phyloP scores from a whole-genome alignment of 2,113 vertebrate species.

The Boleophthalmus pectinirostris region DNA sequence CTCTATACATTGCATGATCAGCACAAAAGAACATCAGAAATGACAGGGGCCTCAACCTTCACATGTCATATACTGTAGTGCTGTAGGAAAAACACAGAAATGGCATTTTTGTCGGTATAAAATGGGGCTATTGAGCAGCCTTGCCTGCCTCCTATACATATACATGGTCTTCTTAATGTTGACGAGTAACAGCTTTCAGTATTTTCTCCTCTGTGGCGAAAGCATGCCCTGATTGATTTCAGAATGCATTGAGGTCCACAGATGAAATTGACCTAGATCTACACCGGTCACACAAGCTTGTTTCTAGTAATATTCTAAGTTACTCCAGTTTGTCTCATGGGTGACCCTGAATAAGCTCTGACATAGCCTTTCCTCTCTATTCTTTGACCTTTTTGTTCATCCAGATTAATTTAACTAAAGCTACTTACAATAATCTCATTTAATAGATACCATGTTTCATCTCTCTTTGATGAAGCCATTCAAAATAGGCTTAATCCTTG shows the following conservation, averaged over 20 bases:
- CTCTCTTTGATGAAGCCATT: slow-evolving; percentile 49
- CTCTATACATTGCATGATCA: not conserved
- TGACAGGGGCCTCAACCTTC: not conserved
- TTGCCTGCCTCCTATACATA: not conserved
- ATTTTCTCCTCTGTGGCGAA: not conserved
- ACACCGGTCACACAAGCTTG: not conserved
- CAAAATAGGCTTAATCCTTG: slow-evolving; percentile 51
- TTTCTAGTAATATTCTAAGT: slow-evolving; percentile 12
- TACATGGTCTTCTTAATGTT: not conserved
- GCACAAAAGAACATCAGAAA: not conserved
- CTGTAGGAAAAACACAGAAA: not conserved
- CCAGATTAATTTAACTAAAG: slow-evolving; percentile 63
- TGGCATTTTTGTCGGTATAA: not conserved
- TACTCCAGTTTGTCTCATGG: slow-evolving; percentile 7
- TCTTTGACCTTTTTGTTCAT: slow-evolving; percentile 35
- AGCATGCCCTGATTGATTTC: not conserved
- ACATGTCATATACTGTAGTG: not conserved
- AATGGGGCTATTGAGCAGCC: not conserved
- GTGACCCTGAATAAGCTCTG: slow-evolving; percentile 29
- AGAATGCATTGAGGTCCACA: slow-evolving; percentile 15
- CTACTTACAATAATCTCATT: slow-evolving; percentile 63
- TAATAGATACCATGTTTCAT: slow-evolving; percentile 44
- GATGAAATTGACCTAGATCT: slow-evolving; percentile 11
- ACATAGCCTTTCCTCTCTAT: slow-evolving; percentile 35
- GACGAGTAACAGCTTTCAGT: not conserved